Evolutionary conservation across 2,113 vertebrate genomes (phyloP).

Genomic region (zebrafish (Danio rerio)): GRCz12tu NC_133192.1:25503001-25503500

Average conservation of each 20-base stretch:
- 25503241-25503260: conserved; percentile 51
- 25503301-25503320: conserved; percentile 41
- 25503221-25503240: conserved; percentile 41
- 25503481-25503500: conserved; percentile 45
- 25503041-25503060: conserved; percentile 27
- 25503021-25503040: neutral
- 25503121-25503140: conserved; percentile 1
- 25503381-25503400: conserved; percentile 52
- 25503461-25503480: conserved; percentile 48
- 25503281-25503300: conserved; percentile 49
- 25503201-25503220: conserved; percentile 46
- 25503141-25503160: conserved; percentile 43
- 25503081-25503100: conserved; percentile 37
- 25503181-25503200: conserved; percentile 35
- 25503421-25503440: conserved; percentile 73
- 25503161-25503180: conserved; percentile 32
- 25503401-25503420: conserved; percentile 58
- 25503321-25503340: conserved; percentile 42
- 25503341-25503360: conserved; percentile 48
- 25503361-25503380: conserved; percentile 52
- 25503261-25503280: conserved; percentile 40
- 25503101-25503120: conserved; percentile 32
- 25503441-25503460: conserved; percentile 65
- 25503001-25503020: conserved; percentile 36
- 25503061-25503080: conserved; percentile 25